Percentiles rank a stretch among this genome's conserved stretches.
Conservation (phyloP, 30 jellyfish, hydroid and myxozoan genomes). For the Aurelia coerulea region DNA sequence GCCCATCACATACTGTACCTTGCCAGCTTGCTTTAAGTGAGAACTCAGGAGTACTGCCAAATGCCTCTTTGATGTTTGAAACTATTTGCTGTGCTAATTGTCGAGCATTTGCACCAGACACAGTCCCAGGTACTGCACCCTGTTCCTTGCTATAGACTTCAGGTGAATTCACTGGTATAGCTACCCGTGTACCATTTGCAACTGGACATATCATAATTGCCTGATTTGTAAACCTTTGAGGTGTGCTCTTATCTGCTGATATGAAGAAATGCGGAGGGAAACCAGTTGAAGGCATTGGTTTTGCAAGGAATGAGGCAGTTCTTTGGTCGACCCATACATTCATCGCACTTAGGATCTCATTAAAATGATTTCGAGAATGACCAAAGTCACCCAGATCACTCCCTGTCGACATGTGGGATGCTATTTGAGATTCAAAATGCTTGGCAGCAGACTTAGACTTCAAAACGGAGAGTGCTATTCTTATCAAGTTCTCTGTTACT, state of each 20-base stretch:
- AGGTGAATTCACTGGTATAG: too few species aligned
- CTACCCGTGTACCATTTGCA: background rate
- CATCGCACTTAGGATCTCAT: slow-evolving; percentile 4
- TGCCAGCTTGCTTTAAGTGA: slow-evolving; percentile 14
- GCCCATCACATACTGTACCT: background rate
- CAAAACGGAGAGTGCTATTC: slow-evolving; percentile 26
- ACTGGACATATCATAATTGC: slow-evolving; percentile 25
- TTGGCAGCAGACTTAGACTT: slow-evolving; percentile 36
- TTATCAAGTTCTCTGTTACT: slow-evolving; percentile 32
- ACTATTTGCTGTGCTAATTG: too few species aligned
- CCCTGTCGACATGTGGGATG: slow-evolving; percentile 45
- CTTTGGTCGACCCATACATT: too few species aligned
- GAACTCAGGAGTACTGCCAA: too few species aligned
- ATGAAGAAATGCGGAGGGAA: slow-evolving; percentile 22
- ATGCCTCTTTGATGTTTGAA: too few species aligned
- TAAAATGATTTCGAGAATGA: slow-evolving; percentile 27
- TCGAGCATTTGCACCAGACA: too few species aligned
- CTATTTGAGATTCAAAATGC: slow-evolving; percentile 21
- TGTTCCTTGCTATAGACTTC: too few species aligned
- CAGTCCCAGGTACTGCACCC: too few species aligned
- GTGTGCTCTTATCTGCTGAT: slow-evolving; percentile 39
- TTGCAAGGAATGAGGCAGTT: slow-evolving; percentile 14
- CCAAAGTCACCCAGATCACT: slow-evolving; percentile 46
- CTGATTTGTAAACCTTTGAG: slow-evolving; percentile 20
- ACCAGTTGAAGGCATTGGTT: slow-evolving; percentile 38